A percentile compares a stretch with the other conserved stretches of the same genome.
These are phyloP conservation scores for Ormyrus rosae DNA, from an alignment of 2,888 invertebrate genomes.

Conservation along the genomic window DNA sequence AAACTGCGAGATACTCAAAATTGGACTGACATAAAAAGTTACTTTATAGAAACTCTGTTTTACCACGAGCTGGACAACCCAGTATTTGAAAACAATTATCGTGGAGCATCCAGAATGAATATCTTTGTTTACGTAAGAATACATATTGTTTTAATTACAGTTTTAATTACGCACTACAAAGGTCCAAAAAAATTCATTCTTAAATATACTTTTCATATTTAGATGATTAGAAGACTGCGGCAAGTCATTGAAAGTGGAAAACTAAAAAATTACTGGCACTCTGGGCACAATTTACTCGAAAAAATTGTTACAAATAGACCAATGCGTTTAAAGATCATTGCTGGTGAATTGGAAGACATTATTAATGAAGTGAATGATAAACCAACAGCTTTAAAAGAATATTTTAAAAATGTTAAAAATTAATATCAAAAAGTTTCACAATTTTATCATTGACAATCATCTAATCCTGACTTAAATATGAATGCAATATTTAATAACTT, in stretches of 20 bases:
- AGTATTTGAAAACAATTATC: neutral
- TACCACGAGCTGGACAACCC: neutral
- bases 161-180: neutral
- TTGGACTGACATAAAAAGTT: neutral
- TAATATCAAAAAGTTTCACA: no score
- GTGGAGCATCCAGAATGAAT: neutral
- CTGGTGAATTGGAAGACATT: neutral
- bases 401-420: no score
- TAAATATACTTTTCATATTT: neutral
- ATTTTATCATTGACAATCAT: no score
- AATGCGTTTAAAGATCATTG: neutral
- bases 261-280: slow-evolving; percentile 4
- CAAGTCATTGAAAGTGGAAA: neutral
- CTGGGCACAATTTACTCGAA: slow-evolving; percentile 1
- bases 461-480: no score
- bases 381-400: no score
- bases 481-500: no score
- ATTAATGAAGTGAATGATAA: neutral
- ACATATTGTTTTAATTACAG: neutral
- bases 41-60: neutral
- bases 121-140: slow-evolving; percentile 10
- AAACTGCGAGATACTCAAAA: slow-evolving; percentile 7
- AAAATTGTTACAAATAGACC: no score
- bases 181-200: neutral
- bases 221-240: neutral